Percentiles rank a stretch among this genome's conserved stretches.
Conservation (phyloP, 2,888 invertebrate genomes). For the Patella ulyssiponensis region DNA sequence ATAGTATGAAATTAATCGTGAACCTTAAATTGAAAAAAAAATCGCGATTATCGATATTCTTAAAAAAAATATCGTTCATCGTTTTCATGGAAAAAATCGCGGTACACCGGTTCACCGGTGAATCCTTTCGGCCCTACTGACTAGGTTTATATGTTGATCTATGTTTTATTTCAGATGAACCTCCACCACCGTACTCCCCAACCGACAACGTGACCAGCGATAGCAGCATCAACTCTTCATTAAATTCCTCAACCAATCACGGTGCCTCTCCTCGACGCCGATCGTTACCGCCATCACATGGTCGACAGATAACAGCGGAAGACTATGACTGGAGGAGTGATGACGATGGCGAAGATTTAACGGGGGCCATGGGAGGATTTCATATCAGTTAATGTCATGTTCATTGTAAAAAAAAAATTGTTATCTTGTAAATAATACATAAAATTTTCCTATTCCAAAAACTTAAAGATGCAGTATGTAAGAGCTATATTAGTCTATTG, state of each 20-base stretch:
- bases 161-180: conserved; percentile 43
- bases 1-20: too few relatives aligned
- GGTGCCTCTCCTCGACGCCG: conserved; percentile 31
- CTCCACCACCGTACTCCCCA: conserved; percentile 64
- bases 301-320: conserved; percentile 27
- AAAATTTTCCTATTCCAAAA: too few relatives aligned
- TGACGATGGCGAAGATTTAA: conserved; percentile 51
- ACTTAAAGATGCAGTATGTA: too few relatives aligned
- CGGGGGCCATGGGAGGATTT: conserved; percentile 58
- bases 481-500: too few relatives aligned
- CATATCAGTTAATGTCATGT: conserved; percentile 29
- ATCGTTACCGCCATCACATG: conserved; percentile 14
- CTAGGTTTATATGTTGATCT: conserved; percentile 14
- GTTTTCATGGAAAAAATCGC: too few relatives aligned
- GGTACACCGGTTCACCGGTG: too few relatives aligned
- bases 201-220: conserved; percentile 32
- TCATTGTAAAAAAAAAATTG: too few relatives aligned
- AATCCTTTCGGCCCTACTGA: too few relatives aligned
- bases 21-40: too few relatives aligned
- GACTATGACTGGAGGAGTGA: conserved; percentile 41
- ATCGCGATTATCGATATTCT: too few relatives aligned
- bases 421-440: too few relatives aligned
- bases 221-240: conserved; percentile 26
- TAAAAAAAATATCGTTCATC: too few relatives aligned
- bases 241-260: conserved; percentile 16